Evolutionary conservation across 2,888 invertebrate genomes (phyloP), one percentile per base, ranked within the genome.

Genomic region (Lycia hirtaria): DNA sequence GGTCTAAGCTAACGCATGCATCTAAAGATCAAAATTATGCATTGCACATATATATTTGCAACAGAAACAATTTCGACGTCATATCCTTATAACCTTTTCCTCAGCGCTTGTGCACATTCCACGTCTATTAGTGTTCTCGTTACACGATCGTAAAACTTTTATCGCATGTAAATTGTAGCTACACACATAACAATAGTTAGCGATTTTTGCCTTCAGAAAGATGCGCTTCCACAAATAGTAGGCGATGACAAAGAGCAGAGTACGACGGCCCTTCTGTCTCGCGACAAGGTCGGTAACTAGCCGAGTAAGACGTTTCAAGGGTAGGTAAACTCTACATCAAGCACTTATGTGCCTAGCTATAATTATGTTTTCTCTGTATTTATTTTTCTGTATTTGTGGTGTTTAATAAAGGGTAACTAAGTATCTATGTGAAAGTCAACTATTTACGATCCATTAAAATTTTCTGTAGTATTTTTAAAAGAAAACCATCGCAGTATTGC

Each of bases 181-280:
- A 50, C 43, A 49, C 22, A 26, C 22, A 35, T 38, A 44, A 32
- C 38, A 38, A 32, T 54, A 40, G 44, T 22, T 50, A 35, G 28
- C n/a, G 4, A 37, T 19, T 30, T 45, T 59, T 57, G 47, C 57
- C 62, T 60, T 62, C 56, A 37, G 28, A 48, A 47, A 33, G 40
- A 53, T 50, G 49, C 32, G 37, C 30, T 56, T 56, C 54, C 52
- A 57, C 38, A 62, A 61, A 67, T 60, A 62, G 52, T 48, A 33
- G 41, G 55, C 45, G 56, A 50, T 62, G 61, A 56, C 60, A 62
- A 53, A 55, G 60, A 47, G 35, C 9, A 37, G 72, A 73, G 77
- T 70, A 64, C 76, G 75, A 65, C 71, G 75, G 57, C 51, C 57
- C 57, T 57, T 43, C 35, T 14, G 41, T 52, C 45, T 32, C 52